phyloP scores from a whole-genome alignment of 1,140 invertebrate species.

The Brachionus sp. region DNA sequence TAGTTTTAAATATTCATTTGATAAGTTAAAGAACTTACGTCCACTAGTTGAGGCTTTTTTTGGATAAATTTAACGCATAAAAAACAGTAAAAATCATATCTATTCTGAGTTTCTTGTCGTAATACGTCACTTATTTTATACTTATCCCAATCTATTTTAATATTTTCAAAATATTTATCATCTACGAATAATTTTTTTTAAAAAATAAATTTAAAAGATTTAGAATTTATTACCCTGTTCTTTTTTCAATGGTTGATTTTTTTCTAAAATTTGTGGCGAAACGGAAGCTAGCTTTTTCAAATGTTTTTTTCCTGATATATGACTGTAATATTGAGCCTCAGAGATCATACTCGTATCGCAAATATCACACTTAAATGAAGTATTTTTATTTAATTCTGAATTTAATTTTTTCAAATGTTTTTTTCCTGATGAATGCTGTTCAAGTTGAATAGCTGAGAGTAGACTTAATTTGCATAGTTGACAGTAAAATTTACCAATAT shows the following conservation, averaged over 20 bases:
- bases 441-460: background rate
- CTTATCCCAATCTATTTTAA: constrained; percentile 9
- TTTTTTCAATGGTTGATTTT: background rate
- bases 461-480: background rate
- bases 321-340: background rate
- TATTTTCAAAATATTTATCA: background rate
- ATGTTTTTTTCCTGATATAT: constrained; percentile 10
- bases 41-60: background rate
- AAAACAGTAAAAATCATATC: constrained; percentile 7
- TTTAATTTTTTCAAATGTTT: constrained; percentile 8
- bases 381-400: background rate
- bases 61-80: constrained; percentile 8
- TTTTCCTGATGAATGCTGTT: background rate
- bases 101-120: background rate
- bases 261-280: background rate
- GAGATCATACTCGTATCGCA: background rate
- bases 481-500: background rate
- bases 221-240: background rate
- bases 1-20: background rate
- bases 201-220: background rate
- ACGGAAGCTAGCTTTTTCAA: background rate
- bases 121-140: background rate
- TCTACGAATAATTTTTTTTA: background rate
- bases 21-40: background rate
- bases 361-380: background rate